Percentiles rank a stretch among this genome's conserved stretches.
Evolutionary conservation across 2,888 invertebrate genomes (phyloP).

Genomic region (Leptura quadrifasciata): DNA sequence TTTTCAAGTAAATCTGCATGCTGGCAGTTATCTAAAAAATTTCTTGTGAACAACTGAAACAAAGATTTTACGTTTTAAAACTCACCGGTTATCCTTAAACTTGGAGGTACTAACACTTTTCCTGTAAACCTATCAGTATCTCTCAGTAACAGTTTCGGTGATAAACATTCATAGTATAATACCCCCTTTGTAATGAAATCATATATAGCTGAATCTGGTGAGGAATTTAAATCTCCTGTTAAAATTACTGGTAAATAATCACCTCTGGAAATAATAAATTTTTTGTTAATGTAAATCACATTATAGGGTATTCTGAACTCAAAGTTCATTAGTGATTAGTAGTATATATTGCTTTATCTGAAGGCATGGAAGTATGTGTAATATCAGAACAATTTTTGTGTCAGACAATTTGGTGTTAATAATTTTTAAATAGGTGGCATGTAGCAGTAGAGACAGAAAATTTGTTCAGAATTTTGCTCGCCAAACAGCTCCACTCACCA

Average conservation of each 20-base stretch:
- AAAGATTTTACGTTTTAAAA: constrained; percentile 14
- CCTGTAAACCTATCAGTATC: constrained; percentile 54
- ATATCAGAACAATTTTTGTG: too few species aligned
- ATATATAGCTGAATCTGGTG: constrained; percentile 84
- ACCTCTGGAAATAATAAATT: neutral
- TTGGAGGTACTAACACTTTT: constrained; percentile 65
- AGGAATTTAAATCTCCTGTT: constrained; percentile 95
- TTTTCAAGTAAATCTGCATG: constrained; percentile 64
- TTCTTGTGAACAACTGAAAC: constrained; percentile 21
- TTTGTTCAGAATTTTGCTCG: constrained; percentile 43
- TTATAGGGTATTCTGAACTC: too few species aligned
- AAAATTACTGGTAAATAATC: constrained; percentile 85
- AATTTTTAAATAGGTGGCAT: too few species aligned
- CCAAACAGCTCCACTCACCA: constrained; percentile 32
- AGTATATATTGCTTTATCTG: too few species aligned
- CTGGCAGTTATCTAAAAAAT: constrained; percentile 68
- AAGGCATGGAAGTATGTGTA: too few species aligned
- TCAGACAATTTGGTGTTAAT: too few species aligned
- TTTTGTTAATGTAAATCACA: too few species aligned
- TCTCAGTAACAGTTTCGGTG: constrained; percentile 60
- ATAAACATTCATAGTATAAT: constrained; percentile 74
- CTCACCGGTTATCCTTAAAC: constrained; percentile 75
- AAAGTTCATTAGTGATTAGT: too few species aligned
- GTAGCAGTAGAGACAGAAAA: too few species aligned
- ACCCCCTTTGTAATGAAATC: constrained; percentile 80